These are phyloP conservation scores for Megaustenia siamemsis DNA, from an alignment of 2,888 invertebrate species.

Conservation along the genomic window DNA sequence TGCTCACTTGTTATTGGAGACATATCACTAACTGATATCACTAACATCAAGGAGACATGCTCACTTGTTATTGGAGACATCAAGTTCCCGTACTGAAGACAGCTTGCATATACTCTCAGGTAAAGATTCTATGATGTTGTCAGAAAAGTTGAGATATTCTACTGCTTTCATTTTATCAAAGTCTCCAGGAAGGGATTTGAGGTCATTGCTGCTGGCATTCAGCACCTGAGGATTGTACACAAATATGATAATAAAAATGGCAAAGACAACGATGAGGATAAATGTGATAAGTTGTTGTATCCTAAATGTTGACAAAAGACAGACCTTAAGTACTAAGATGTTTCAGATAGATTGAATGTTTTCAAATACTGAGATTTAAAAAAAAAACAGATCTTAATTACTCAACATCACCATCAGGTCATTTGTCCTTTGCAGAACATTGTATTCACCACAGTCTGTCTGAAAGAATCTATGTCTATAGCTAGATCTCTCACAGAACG, in stretches of 20 bases:
- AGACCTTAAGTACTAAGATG: too few species aligned
- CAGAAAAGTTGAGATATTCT: constrained; percentile 88
- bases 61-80: constrained; percentile 75
- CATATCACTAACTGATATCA: neutral
- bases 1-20: too few species aligned
- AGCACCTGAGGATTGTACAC: constrained; percentile 54
- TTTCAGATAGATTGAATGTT: too few species aligned
- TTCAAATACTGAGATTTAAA: too few species aligned
- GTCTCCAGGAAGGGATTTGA: constrained; percentile 72
- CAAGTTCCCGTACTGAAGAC: constrained; percentile 70
- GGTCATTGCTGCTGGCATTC: constrained; percentile 73
- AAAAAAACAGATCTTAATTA: too few species aligned
- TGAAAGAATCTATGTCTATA: too few species aligned
- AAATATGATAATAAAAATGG: neutral
- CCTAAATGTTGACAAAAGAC: too few species aligned
- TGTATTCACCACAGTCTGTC: too few species aligned
- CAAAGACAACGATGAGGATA: neutral
- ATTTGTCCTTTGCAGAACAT: too few species aligned
- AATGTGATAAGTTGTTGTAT: too few species aligned
- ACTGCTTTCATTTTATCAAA: constrained; percentile 82
- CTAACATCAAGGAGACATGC: neutral
- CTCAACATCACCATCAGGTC: too few species aligned
- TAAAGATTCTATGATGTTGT: constrained; percentile 86
- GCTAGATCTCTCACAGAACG: too few species aligned
- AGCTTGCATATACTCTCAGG: constrained; percentile 78